Base-by-base conservation (phyloP, 1,140 invertebrate genomes). In the Grapholita molesta region DNA sequence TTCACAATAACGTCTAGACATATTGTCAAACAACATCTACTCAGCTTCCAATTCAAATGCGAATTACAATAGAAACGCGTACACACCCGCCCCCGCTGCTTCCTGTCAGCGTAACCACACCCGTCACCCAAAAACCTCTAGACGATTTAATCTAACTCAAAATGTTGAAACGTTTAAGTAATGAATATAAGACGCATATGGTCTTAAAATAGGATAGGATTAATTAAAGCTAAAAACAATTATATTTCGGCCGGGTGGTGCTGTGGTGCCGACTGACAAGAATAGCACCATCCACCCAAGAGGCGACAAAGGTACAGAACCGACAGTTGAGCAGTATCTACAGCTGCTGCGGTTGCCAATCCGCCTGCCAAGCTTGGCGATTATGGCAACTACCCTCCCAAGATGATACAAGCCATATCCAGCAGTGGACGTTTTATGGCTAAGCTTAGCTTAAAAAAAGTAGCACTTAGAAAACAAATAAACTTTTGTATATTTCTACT, bases 131-230 rank as follows among this genome's bases (percentile, higher is more conserved):
- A 61, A 52, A 57, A 48, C 42, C 53, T 25, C 55, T 30, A n/a
- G 55, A 61, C 24, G 25, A 30, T 55, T 55, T 28, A 61, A 61
- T 61, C 28, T 25, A 28, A 32, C 12, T 1, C 3, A n/a, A 55
- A 25, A 25, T 11, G 53, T 28, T 55, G 21, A 30, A 28, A 30
- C 28, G 53, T 12, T 55, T 25, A 61, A 28, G 25, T 28, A 61
- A 61, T 61, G n/a, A 61, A 61, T 28, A 28, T 12, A 48, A 61
- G 53, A n/a, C 21, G 55, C 55, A 61, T 32, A 1, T 57, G 53
- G 42, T 21, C 21, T 48, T 48, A 21, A 2, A 6, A 21, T n/a
- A n/a, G n/a, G n/a, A 21, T 38, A 0, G 42, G 6, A 21, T 21
- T 3, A 48, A 48, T 48, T 48, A 18, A 48, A 21, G 15, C 8